Evolutionary conservation across 2,113 vertebrate genomes (phyloP).

Genomic region (Melanerpes aurifrons): DNA sequence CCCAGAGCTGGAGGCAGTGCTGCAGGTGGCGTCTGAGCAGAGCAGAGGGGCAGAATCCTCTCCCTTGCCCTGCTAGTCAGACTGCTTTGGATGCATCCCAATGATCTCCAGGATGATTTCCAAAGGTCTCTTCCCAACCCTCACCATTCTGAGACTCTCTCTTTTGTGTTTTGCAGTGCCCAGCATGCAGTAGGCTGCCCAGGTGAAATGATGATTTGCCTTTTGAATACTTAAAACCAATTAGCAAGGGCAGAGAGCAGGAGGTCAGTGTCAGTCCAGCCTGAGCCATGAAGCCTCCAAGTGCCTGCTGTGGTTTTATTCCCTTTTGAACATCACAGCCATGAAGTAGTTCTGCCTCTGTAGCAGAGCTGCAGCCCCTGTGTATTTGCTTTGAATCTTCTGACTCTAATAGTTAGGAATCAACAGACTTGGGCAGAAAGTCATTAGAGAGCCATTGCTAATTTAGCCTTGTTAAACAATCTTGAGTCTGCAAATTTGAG

Average conservation of each 20-base stretch:
- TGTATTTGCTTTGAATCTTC: not conserved
- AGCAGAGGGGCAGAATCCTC: too few relatives aligned
- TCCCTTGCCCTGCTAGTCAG: too few relatives aligned
- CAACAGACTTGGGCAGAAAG: conserved; percentile 22
- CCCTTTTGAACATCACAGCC: not conserved
- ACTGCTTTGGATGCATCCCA: too few relatives aligned
- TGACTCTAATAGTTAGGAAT: not conserved
- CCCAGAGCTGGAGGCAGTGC: too few relatives aligned
- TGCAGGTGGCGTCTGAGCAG: too few relatives aligned
- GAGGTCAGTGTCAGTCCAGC: not conserved
- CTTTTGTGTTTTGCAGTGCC: not conserved
- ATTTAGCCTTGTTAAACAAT: conserved; percentile 29
- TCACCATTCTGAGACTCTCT: not conserved
- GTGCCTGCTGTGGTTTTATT: not conserved
- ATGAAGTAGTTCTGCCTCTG: not conserved
- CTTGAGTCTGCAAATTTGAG: not conserved
- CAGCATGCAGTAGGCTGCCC: not conserved
- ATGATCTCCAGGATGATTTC: too few relatives aligned
- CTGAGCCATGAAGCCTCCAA: not conserved
- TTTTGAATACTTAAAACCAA: not conserved
- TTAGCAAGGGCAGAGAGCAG: not conserved
- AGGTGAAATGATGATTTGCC: not conserved
- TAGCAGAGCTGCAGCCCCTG: not conserved
- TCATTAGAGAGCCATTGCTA: not conserved
- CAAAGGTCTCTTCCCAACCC: too few relatives aligned